Conservation (phyloP, 2,113 vertebrate genomes). For the Proteles cristata region DNA sequence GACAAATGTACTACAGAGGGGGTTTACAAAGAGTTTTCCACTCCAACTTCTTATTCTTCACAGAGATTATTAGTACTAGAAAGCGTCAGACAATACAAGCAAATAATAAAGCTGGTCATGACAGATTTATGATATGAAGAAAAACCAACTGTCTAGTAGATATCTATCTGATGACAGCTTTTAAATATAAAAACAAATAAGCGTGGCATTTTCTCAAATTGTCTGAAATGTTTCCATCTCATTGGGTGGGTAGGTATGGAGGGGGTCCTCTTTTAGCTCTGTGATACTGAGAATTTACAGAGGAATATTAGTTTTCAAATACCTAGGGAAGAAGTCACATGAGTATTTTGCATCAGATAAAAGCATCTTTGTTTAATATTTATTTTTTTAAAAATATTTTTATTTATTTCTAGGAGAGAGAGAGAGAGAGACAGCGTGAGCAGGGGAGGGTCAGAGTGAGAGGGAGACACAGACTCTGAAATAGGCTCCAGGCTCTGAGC, state of each 20-base stretch:
- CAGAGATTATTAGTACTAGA: slow-evolving; percentile 65
- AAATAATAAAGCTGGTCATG: slow-evolving; percentile 64
- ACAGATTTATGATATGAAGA: slow-evolving; percentile 71
- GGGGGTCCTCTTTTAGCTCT: neutral
- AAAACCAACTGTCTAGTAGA: slow-evolving; percentile 67
- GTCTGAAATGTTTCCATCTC: slow-evolving; percentile 46
- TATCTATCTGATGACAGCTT: slow-evolving; percentile 64
- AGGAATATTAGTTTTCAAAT: neutral
- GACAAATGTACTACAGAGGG: slow-evolving; percentile 68
- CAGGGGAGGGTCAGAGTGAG: no score
- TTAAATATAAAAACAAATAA: slow-evolving; percentile 78
- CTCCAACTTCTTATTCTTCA: slow-evolving; percentile 72
- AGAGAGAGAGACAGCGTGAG: no score
- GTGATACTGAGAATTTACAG: neutral
- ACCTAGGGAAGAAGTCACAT: neutral
- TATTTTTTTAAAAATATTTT: neutral
- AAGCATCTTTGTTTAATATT: neutral
- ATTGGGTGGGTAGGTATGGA: neutral
- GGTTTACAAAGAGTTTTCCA: slow-evolving; percentile 66
- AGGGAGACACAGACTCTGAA: no score
- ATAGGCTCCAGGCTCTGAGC: no score
- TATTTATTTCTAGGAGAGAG: no score
- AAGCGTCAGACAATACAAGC: slow-evolving; percentile 74
- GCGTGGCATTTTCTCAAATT: slow-evolving; percentile 48
- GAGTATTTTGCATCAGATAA: neutral